These are phyloP conservation scores for Narcine bancroftii DNA, from an alignment of 2,113 vertebrate genomes.

Conservation along the genomic window DNA sequence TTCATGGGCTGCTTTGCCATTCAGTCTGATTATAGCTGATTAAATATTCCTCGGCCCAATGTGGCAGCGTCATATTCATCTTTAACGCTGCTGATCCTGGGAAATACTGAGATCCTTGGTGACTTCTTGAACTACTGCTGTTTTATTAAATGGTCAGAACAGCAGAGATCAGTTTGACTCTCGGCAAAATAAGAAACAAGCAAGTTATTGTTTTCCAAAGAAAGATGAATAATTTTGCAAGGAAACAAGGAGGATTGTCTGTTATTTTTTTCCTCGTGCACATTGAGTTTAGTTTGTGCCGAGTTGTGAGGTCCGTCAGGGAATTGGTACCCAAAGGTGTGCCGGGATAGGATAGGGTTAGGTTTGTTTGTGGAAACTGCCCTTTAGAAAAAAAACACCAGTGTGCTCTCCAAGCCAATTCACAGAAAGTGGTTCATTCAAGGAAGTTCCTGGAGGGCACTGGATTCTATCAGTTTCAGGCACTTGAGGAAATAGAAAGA, in stretches of 20 bases:
- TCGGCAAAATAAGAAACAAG: not conserved
- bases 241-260: not conserved
- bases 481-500: conserved; percentile 39
- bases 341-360: too few species aligned
- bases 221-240: not conserved
- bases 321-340: too few species aligned
- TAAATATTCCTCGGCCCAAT: too few species aligned
- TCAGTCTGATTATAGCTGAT: too few species aligned
- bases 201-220: not conserved
- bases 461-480: not conserved
- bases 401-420: not conserved
- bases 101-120: not conserved
- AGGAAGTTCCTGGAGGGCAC: not conserved
- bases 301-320: not conserved
- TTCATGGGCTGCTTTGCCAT: not conserved
- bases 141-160: not conserved
- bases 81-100: not conserved
- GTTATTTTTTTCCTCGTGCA: not conserved
- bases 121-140: not conserved
- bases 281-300: not conserved
- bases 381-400: not conserved
- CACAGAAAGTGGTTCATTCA: not conserved
- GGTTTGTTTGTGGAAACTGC: not conserved
- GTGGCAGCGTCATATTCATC: not conserved
- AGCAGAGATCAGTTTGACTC: not conserved